Evolutionary conservation across 2,888 invertebrate species (phyloP).

Genomic region (Apamea monoglypha): DNA sequence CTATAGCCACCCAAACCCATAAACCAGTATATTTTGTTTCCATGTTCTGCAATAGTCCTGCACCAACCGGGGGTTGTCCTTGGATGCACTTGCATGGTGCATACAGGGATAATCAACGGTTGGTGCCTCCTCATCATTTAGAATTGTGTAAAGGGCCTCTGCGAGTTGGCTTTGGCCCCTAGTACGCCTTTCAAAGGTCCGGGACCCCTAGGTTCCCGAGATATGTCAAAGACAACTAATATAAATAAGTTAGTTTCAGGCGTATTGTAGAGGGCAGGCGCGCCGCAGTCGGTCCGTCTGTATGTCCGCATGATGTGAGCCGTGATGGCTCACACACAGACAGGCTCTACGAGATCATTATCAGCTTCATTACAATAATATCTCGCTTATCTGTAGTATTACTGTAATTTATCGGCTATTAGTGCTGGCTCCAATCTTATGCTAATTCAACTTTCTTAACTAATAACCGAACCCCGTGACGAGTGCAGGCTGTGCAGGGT

Average conservation of each 20-base stretch:
- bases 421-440: slow-evolving; percentile 11
- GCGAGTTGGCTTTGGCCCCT: no score
- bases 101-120: no score
- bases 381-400: slow-evolving; percentile 26
- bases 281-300: slow-evolving; percentile 18
- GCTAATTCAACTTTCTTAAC: slow-evolving; percentile 28
- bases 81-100: no score
- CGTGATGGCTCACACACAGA: background rate
- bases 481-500: background rate
- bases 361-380: slow-evolving; percentile 16
- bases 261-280: background rate
- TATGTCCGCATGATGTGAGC: slow-evolving; percentile 2
- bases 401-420: slow-evolving; percentile 38
- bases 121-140: no score
- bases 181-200: no score
- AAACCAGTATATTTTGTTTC: no score
- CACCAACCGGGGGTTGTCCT: no score
- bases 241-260: background rate
- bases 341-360: background rate
- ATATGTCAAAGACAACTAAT: no score
- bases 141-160: no score
- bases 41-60: no score
- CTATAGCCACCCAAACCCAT: no score
- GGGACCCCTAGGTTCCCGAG: no score
- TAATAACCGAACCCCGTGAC: slow-evolving; percentile 17